These are phyloP conservation scores for Mythimna loreyi DNA, from an alignment of 2,888 invertebrate species.

Conservation along the genomic window DNA sequence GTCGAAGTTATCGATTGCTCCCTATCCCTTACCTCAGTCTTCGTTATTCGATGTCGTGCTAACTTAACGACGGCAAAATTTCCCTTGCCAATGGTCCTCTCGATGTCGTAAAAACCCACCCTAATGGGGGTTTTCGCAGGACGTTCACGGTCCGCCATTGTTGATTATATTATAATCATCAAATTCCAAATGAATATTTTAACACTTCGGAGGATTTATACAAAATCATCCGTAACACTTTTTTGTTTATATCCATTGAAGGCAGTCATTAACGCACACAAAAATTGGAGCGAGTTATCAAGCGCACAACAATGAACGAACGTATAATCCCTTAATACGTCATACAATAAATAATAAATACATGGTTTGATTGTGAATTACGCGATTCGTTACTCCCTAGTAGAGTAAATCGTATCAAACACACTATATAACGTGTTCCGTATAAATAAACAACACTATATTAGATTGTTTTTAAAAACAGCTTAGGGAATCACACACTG, in stretches of 20 bases:
- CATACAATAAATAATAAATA: conserved; percentile 62
- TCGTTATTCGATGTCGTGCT: conserved; percentile 99
- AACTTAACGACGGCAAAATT: conserved; percentile 99
- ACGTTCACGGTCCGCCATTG: conserved; percentile 91
- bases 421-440: conserved; percentile 69
- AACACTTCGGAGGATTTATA: conserved; percentile 73
- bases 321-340: conserved; percentile 54
- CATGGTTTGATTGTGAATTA: conserved; percentile 58
- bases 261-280: conserved; percentile 58
- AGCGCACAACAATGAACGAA: conserved; percentile 56
- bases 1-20: conserved; percentile 50
- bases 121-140: conserved; percentile 94
- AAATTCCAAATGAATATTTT: conserved; percentile 73
- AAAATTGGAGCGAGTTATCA: conserved; percentile 50
- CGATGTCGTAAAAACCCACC: conserved; percentile 99
- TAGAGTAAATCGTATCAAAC: conserved; percentile 81
- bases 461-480: conserved; percentile 56
- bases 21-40: conserved; percentile 96
- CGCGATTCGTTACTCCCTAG: conserved; percentile 66
- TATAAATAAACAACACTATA: conserved; percentile 65
- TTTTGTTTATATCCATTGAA: conserved; percentile 73
- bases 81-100: conserved; percentile 99
- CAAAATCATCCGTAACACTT: conserved; percentile 74
- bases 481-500: conserved; percentile 64
- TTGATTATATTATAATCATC: conserved; percentile 77